These are phyloP conservation scores for Nemopilema nomurai DNA, from an alignment of 30 jellyfish, hydroid and myxozoan species.

Conservation along the genomic window DNA sequence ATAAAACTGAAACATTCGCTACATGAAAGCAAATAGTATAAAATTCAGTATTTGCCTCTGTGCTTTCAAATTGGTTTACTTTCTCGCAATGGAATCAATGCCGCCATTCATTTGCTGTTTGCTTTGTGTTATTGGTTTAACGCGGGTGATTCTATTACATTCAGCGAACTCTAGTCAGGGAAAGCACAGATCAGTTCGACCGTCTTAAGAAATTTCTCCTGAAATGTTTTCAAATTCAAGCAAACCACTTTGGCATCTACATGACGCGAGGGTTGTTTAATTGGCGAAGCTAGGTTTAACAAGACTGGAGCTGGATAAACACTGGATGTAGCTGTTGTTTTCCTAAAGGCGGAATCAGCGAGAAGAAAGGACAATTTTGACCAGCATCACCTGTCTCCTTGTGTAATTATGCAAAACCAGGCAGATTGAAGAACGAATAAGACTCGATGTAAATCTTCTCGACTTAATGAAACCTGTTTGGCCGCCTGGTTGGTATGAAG, in stretches of 20 bases:
- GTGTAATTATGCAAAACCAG: neutral
- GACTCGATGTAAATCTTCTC: neutral
- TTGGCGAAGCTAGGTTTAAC: neutral
- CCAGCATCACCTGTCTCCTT: neutral
- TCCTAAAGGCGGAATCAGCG: neutral
- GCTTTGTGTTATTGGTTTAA: neutral
- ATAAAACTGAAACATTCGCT: neutral
- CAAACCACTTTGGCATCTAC: neutral
- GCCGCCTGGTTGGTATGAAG: neutral
- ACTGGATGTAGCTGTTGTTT: neutral
- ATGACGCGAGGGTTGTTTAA: no score
- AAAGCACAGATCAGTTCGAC: neutral
- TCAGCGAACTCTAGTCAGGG: neutral
- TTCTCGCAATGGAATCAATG: neutral
- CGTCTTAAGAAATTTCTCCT: neutral
- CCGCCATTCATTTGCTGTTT: neutral
- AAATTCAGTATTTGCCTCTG: neutral
- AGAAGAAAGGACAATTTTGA: neutral
- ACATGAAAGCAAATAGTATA: neutral
- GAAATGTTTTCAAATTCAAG: no score
- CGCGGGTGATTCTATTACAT: neutral
- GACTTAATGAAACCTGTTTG: neutral
- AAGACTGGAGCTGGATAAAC: neutral
- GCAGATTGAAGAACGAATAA: neutral
- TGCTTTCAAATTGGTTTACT: neutral